Evolutionary conservation across 2,797 vertebrate genomes (phyloP).

Genomic region (Parauchenoglanis ngamensis): DNA sequence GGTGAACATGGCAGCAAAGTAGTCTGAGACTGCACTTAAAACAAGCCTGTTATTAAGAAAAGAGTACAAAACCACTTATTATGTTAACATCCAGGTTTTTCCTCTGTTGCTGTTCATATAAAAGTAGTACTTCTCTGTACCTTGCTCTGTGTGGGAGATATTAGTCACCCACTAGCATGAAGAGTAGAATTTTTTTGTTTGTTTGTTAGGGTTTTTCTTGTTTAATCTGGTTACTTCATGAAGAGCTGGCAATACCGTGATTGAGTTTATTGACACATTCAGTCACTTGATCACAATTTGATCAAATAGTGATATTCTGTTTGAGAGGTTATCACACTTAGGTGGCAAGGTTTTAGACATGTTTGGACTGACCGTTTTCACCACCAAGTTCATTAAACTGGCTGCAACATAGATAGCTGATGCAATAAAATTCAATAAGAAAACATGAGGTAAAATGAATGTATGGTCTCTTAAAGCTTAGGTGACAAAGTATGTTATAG

Average conservation of each 20-base stretch:
- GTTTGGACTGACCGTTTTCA: neutral
- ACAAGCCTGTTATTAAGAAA: conserved; percentile 81
- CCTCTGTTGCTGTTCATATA: neutral
- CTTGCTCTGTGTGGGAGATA: neutral
- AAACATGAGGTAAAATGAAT: neutral
- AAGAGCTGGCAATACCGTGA: conserved; percentile 34
- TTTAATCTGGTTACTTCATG: conserved; percentile 42
- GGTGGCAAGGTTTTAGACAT: neutral
- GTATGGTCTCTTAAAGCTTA: neutral
- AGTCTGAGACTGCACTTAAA: conserved; percentile 93
- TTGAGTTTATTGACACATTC: conserved; percentile 41
- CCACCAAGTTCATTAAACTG: neutral
- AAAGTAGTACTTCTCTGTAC: conserved; percentile 13
- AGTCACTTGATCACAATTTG: neutral
- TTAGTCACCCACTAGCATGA: conserved; percentile 23
- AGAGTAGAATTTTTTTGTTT: neutral
- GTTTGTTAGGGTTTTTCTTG: neutral
- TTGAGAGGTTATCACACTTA: neutral
- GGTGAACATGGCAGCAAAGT: conserved; percentile 98
- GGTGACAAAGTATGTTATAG: neutral
- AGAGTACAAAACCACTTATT: conserved; percentile 39
- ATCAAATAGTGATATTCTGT: neutral
- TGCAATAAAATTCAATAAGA: neutral
- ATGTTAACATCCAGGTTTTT: conserved; percentile 24
- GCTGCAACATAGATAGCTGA: neutral